phyloP scores from a whole-genome alignment of 35 echinoderm and acorn worm genomes.

The Heliocidaris erythrogramma region DNA sequence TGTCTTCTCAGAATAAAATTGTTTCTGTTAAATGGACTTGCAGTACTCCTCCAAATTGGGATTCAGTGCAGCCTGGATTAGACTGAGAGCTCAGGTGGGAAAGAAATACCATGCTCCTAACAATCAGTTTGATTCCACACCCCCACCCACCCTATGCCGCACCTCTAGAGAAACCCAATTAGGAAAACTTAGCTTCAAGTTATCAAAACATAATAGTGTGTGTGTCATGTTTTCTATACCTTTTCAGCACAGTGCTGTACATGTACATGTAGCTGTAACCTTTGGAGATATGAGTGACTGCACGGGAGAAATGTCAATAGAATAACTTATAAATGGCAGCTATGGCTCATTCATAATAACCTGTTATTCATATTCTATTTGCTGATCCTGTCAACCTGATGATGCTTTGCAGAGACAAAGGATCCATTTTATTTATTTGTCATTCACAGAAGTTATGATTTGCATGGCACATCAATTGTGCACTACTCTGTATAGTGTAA shows the following conservation, averaged over 20 bases:
- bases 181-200: not conserved
- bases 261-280: not conserved
- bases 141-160: not conserved
- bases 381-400: conserved; percentile 8
- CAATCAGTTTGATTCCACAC: too few species aligned
- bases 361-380: not conserved
- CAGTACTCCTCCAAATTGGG: not conserved
- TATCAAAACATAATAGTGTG: not conserved
- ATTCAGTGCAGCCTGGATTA: not conserved
- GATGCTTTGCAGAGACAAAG: not conserved
- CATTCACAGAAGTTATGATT: not conserved
- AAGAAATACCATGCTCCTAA: too few species aligned
- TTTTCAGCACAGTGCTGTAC: not conserved
- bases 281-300: not conserved
- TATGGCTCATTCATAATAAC: not conserved
- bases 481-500: not conserved
- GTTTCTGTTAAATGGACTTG: not conserved
- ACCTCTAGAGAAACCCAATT: not conserved
- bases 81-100: not conserved
- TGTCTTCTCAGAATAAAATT: not conserved
- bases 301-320: not conserved
- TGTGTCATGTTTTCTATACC: not conserved
- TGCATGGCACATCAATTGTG: not conserved
- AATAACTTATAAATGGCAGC: not conserved
- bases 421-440: not conserved